phyloP scores from a whole-genome alignment of 2,113 vertebrate species.

The Paradoxurus hermaphroditus region DNA sequence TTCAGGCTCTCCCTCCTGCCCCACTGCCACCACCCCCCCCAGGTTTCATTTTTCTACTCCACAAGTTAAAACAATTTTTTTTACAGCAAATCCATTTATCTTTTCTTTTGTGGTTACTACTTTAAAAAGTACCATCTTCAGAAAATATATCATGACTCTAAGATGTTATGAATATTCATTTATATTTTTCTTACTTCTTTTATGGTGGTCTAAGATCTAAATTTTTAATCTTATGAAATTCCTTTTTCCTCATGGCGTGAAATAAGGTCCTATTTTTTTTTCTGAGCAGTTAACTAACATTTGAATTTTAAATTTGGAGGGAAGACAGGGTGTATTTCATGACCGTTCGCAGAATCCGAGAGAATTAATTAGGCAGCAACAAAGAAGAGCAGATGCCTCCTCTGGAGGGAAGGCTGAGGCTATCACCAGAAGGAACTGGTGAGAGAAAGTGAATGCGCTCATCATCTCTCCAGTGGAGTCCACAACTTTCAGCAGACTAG shows the following conservation, averaged over 20 bases:
- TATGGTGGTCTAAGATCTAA: neutral
- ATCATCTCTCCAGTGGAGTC: neutral
- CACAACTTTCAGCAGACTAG: neutral
- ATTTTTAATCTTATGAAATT: neutral
- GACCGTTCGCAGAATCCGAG: neutral
- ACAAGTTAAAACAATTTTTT: neutral
- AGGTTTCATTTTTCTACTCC: neutral
- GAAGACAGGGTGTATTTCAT: neutral
- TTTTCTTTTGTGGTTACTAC: neutral
- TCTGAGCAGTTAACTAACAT: neutral
- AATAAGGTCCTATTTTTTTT: neutral
- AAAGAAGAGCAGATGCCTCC: neutral
- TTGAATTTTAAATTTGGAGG: slow-evolving; percentile 38
- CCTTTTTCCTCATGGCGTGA: slow-evolving; percentile 9
- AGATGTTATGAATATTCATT: slow-evolving; percentile 34
- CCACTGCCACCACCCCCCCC: too few relatives aligned
- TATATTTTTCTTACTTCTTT: slow-evolving; percentile 25
- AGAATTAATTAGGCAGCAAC: neutral
- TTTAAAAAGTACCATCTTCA: neutral
- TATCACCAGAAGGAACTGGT: neutral
- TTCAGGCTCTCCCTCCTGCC: neutral
- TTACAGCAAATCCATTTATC: neutral
- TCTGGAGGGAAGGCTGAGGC: neutral
- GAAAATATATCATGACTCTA: neutral
- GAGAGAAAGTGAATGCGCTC: slow-evolving; percentile 5